Conservation (phyloP, 2,797 vertebrate genomes). For the Chiloscyllium punctatum region DNA sequence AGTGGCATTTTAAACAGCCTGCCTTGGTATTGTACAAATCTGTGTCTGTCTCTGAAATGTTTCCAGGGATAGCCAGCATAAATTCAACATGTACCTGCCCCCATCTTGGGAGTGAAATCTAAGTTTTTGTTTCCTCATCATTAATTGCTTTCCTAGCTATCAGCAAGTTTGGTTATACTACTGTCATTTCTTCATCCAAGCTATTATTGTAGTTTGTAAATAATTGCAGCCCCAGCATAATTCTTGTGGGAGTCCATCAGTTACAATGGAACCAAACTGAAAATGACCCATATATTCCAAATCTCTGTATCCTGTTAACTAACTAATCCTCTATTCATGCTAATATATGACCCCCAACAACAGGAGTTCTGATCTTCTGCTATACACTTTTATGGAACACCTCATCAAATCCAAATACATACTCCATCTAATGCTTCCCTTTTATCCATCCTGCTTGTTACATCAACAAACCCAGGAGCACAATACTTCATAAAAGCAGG, state of each 20-base stretch:
- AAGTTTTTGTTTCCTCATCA: neutral
- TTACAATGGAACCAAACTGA: neutral
- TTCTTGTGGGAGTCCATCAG: neutral
- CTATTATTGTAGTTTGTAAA: neutral
- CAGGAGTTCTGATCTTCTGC: neutral
- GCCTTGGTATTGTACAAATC: no score
- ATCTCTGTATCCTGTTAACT: neutral
- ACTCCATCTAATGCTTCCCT: neutral
- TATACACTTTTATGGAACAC: neutral
- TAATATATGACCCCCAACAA: neutral
- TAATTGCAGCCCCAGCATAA: neutral
- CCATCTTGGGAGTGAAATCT: no score
- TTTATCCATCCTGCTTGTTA: neutral
- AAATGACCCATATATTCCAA: neutral
- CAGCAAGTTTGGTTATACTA: neutral
- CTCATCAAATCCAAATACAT: neutral
- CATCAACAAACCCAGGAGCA: neutral
- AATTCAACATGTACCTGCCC: no score
- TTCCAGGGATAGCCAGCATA: no score
- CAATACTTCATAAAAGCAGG: neutral
- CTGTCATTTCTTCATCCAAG: neutral
- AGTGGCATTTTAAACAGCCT: no score
- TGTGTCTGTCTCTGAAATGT: no score
- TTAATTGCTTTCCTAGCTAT: neutral
- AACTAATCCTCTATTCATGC: neutral